Evolutionary conservation across 2,113 vertebrate species (phyloP).

Genomic region (Anoura caudifer): DNA sequence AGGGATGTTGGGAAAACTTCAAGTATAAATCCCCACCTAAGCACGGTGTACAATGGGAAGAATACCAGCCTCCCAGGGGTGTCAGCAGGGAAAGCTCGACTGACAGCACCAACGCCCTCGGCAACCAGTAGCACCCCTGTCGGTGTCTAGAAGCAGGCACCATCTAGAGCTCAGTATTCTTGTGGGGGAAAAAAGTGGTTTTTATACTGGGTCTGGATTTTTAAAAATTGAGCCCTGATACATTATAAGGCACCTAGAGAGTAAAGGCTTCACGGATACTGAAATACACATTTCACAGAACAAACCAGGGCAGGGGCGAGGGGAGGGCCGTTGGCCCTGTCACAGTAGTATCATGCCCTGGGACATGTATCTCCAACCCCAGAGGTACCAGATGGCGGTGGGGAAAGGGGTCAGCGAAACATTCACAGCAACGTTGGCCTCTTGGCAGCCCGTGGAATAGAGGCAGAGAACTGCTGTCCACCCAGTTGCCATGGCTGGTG

Average conservation of each 20-base stretch:
- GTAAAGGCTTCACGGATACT: neutral
- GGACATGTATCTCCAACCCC: neutral
- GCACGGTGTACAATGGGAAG: neutral
- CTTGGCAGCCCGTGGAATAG: slow-evolving; percentile 87
- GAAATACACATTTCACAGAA: slow-evolving; percentile 30
- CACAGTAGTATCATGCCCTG: slow-evolving; percentile 37
- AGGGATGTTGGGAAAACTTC: slow-evolving; percentile 55
- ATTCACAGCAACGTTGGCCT: slow-evolving; percentile 90
- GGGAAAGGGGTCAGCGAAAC: neutral
- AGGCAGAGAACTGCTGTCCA: slow-evolving; percentile 83
- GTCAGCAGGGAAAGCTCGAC: neutral
- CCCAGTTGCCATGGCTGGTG: slow-evolving; percentile 84
- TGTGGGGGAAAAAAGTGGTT: neutral
- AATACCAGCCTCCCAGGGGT: neutral
- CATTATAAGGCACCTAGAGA: slow-evolving; percentile 2
- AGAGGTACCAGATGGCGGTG: slow-evolving; percentile 24
- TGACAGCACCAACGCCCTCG: slow-evolving; percentile 4
- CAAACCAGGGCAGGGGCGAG: neutral
- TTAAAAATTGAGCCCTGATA: neutral
- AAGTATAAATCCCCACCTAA: slow-evolving; percentile 57
- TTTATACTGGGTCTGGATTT: slow-evolving; percentile 27
- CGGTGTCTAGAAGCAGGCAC: neutral
- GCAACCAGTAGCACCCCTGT: neutral
- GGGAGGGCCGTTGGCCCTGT: neutral
- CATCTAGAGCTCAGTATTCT: slow-evolving; percentile 44